Evolutionary conservation across 2,113 vertebrate species (phyloP).

Genomic region (Lepisosteus osseus): DNA sequence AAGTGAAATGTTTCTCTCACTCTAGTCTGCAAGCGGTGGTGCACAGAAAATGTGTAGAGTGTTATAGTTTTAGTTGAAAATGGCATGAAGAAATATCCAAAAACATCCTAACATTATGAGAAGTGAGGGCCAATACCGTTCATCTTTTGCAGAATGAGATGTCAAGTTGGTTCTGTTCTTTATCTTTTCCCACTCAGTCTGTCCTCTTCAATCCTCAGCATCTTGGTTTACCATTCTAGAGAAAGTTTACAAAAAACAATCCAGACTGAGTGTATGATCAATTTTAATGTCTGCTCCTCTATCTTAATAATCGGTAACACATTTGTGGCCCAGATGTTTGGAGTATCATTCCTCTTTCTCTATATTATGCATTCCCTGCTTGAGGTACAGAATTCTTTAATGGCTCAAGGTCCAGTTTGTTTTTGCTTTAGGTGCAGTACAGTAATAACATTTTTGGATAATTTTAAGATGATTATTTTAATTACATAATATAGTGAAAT

Average conservation of each 20-base stretch:
- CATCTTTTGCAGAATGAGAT: too few species aligned
- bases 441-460: too few species aligned
- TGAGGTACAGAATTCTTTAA: too few species aligned
- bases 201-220: neutral
- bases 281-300: conserved; percentile 4
- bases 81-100: too few species aligned
- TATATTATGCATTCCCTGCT: too few species aligned
- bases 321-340: conserved; percentile 15
- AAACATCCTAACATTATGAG: too few species aligned
- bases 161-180: neutral
- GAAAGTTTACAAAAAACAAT: conserved; percentile 11
- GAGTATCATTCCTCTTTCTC: neutral
- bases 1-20: conserved; percentile 4
- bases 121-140: neutral
- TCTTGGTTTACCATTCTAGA: conserved; percentile 9
- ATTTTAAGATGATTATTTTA: too few species aligned
- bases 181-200: conserved; percentile 3
- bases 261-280: conserved; percentile 14
- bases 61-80: too few species aligned
- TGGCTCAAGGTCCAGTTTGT: too few species aligned
- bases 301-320: conserved; percentile 20
- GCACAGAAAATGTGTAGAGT: too few species aligned
- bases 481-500: too few species aligned
- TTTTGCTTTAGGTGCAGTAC: too few species aligned
- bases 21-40: neutral